A percentile compares a stretch with the other conserved stretches of the same genome.
These are phyloP conservation scores for Pseudococcus jackbeardsleyi DNA, from an alignment of 2,888 invertebrate genomes.

Conservation along the genomic window DNA sequence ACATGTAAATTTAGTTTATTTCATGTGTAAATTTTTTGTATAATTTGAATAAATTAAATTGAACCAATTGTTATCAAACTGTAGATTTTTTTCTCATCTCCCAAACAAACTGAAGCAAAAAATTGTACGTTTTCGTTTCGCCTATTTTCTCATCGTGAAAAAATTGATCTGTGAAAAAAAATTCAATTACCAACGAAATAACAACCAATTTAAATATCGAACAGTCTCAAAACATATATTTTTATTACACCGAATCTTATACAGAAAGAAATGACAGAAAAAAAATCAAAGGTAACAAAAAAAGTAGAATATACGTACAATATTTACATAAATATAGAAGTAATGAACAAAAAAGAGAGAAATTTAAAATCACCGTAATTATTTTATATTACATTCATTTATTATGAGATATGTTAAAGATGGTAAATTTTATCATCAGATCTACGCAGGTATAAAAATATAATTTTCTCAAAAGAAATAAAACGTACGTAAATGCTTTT, in stretches of 20 bases:
- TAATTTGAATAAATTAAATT: no score
- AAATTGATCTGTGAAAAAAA: no score
- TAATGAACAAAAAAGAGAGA: background rate
- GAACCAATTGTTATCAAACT: background rate
- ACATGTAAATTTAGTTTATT: no score
- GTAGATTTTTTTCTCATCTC: background rate
- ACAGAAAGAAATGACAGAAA: constrained; percentile 45
- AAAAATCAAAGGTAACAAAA: constrained; percentile 49
- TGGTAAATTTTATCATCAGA: background rate
- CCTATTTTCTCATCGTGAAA: no score
- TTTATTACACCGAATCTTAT: constrained; percentile 50
- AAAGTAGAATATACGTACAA: background rate
- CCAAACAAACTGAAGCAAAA: background rate
- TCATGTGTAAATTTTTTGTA: no score
- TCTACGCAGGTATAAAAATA: background rate
- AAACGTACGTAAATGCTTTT: constrained; percentile 13
- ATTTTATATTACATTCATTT: background rate
- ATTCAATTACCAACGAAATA: background rate
- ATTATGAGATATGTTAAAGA: constrained; percentile 21
- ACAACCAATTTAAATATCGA: background rate
- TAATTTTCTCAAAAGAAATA: background rate
- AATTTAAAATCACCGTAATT: constrained; percentile 10
- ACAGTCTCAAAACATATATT: constrained; percentile 53
- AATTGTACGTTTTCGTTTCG: no score
- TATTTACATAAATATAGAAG: constrained; percentile 22